Conservation (phyloP, 2,113 vertebrate genomes). For the Odobenus rosmarus region DNA sequence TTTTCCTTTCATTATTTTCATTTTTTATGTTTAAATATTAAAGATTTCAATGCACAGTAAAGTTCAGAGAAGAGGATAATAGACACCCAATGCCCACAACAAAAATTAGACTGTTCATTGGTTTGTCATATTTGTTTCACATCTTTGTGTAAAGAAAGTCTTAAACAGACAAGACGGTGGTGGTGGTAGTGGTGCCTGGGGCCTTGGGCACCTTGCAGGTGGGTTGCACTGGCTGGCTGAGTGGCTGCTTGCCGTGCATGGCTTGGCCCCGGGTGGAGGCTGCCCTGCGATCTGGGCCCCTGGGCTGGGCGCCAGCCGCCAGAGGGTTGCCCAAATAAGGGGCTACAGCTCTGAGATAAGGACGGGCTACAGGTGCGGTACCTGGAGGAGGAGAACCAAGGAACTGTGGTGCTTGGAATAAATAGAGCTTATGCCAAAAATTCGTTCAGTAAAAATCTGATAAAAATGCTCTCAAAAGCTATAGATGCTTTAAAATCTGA, state of each 20-base stretch:
- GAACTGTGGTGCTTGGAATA: constrained; percentile 96
- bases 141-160: neutral
- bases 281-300: neutral
- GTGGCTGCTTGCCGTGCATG: neutral
- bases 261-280: neutral
- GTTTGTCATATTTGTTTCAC: neutral
- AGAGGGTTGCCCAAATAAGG: neutral
- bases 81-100: neutral
- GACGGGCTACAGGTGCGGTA: neutral
- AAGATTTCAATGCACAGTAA: neutral
- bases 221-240: neutral
- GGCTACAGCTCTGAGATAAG: neutral
- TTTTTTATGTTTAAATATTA: neutral
- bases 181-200: neutral
- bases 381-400: constrained; percentile 77
- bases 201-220: neutral
- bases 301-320: neutral
- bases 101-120: neutral
- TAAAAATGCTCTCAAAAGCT: constrained; percentile 94
- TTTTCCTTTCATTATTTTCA: neutral
- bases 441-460: constrained; percentile 94
- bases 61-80: neutral
- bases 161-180: neutral
- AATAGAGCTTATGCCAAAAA: constrained; percentile 97
- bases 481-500: constrained; percentile 94